Conservation (phyloP, 1,140 invertebrate genomes). For the Drosophila nikananu region DNA sequence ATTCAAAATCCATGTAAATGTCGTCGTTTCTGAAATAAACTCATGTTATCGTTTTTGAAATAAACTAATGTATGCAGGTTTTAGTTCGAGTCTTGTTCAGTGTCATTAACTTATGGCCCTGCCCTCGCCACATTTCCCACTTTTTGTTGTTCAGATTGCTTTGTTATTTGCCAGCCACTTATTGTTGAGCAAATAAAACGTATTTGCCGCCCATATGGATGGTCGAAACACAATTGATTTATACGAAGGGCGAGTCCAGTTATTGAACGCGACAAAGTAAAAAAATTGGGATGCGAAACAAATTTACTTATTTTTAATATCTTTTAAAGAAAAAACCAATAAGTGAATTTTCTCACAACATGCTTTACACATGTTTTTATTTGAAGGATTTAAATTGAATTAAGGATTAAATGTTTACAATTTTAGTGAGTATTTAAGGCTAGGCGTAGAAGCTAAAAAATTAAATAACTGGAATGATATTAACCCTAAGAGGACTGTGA, state of each 20-base stretch:
- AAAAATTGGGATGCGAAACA: slow-evolving; percentile 3
- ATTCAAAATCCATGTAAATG: not conserved
- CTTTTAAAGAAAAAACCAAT: not conserved
- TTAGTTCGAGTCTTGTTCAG: not conserved
- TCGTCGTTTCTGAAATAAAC: not conserved
- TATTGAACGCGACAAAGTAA: slow-evolving; percentile 23
- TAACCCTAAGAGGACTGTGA: slow-evolving; percentile 40
- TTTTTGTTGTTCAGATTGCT: slow-evolving; percentile 39
- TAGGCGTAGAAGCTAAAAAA: slow-evolving; percentile 60
- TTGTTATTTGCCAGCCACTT: slow-evolving; percentile 48
- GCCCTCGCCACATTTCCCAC: slow-evolving; percentile 31
- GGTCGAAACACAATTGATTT: slow-evolving; percentile 65
- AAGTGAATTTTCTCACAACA: slow-evolving; percentile 19
- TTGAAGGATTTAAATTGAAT: slow-evolving; percentile 36
- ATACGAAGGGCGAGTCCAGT: slow-evolving; percentile 28
- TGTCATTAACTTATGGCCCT: slow-evolving; percentile 3
- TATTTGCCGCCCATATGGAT: slow-evolving; percentile 63
- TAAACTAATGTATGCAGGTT: too few species aligned
- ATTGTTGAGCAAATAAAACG: slow-evolving; percentile 67
- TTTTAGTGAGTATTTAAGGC: slow-evolving; percentile 66
- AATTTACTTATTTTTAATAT: not conserved
- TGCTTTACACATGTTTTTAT: slow-evolving; percentile 34
- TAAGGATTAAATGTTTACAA: slow-evolving; percentile 28
- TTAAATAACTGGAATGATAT: slow-evolving; percentile 74
- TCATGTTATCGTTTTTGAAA: too few species aligned